These are phyloP conservation scores for Tyrannus savana DNA, from an alignment of 2,113 vertebrate species.

Conservation along the genomic window DNA sequence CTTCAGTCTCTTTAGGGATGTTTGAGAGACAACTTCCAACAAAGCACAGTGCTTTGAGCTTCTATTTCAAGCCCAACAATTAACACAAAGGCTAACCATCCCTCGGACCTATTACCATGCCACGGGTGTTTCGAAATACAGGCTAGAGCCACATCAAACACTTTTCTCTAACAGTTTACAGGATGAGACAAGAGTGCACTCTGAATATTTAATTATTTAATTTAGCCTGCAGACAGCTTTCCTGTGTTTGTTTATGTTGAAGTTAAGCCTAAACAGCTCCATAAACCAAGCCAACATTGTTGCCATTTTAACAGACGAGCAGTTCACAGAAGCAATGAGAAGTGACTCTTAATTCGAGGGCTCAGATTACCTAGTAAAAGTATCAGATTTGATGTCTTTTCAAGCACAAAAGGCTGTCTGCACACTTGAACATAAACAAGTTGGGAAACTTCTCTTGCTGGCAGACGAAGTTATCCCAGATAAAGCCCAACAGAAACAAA, in stretches of 20 bases:
- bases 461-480: not conserved
- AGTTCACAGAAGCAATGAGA: not conserved
- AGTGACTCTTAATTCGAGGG: not conserved
- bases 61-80: not conserved
- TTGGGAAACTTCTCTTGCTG: not conserved
- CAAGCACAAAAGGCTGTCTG: not conserved
- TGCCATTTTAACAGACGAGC: not conserved
- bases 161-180: not conserved
- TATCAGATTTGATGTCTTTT: not conserved
- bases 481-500: constrained; percentile 29
- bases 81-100: not conserved
- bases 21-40: not conserved
- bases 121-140: not conserved
- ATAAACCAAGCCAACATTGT: not conserved
- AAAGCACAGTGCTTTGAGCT: not conserved
- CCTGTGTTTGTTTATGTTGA: not conserved
- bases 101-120: not conserved
- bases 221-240: constrained; percentile 15
- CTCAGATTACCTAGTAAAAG: not conserved
- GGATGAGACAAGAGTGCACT: not conserved
- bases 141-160: constrained; percentile 36
- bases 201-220: not conserved
- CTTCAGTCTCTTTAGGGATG: not conserved
- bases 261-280: not conserved
- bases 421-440: not conserved